A percentile compares a stretch with the other conserved stretches of the same genome.
These are phyloP conservation scores for Hippocampus barbouri DNA, from an alignment of 2,113 vertebrate species.

Conservation along the genomic window DNA sequence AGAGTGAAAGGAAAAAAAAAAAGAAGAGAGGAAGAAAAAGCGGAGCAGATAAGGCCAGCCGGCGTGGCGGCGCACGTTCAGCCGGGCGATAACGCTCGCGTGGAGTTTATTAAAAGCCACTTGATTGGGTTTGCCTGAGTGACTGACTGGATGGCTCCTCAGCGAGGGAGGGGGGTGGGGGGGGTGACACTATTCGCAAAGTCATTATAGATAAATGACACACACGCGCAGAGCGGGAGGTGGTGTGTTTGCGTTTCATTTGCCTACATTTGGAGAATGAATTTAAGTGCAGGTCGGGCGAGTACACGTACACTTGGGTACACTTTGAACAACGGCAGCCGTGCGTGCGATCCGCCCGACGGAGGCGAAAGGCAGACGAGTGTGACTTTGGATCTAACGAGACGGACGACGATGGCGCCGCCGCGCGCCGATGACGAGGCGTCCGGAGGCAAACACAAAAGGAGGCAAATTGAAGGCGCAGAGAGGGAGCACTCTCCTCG, in stretches of 20 bases:
- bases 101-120: slow-evolving; percentile 82
- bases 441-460: neutral
- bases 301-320: slow-evolving; percentile 49
- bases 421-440: slow-evolving; percentile 10
- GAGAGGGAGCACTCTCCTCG: slow-evolving; percentile 21
- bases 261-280: slow-evolving; percentile 58
- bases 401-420: slow-evolving; percentile 14
- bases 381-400: slow-evolving; percentile 25
- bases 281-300: slow-evolving; percentile 43
- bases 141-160: slow-evolving; percentile 76
- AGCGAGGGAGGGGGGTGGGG: slow-evolving; percentile 59
- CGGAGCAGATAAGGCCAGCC: slow-evolving; percentile 53
- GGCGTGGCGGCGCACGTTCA: slow-evolving; percentile 57
- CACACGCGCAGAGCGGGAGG: slow-evolving; percentile 18
- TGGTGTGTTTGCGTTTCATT: slow-evolving; percentile 57
- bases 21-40: slow-evolving; percentile 40
- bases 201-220: slow-evolving; percentile 95
- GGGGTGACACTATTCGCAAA: slow-evolving; percentile 75
- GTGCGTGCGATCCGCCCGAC: slow-evolving; percentile 49
- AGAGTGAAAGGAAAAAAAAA: slow-evolving; percentile 33
- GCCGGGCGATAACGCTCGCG: slow-evolving; percentile 77
- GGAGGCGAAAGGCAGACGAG: slow-evolving; percentile 33
- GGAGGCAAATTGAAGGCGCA: neutral
- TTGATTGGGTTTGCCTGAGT: slow-evolving; percentile 77
- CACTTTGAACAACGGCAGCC: slow-evolving; percentile 52